Evolutionary conservation across 2,888 invertebrate species (phyloP).

Genomic region (Furcula furcula): DNA sequence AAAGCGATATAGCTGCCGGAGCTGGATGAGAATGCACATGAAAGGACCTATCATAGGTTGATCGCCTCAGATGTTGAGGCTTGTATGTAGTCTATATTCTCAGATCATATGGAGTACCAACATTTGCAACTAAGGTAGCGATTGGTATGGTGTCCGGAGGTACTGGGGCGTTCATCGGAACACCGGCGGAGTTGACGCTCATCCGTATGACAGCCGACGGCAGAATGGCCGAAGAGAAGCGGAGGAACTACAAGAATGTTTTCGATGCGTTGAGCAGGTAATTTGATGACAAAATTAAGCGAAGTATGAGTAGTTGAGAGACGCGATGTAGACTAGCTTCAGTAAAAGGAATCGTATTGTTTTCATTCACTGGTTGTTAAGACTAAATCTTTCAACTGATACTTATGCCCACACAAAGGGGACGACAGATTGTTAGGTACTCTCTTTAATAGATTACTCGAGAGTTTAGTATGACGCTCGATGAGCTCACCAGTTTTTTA

Average conservation of each 20-base stretch:
- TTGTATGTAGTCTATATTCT: too few species aligned
- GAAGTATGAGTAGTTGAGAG: conserved; percentile 6
- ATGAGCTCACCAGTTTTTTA: too few species aligned
- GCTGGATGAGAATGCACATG: too few species aligned
- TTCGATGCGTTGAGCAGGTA: conserved; percentile 86
- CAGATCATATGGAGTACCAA: conserved; percentile 81
- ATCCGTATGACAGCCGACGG: conserved; percentile 98
- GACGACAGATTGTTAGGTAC: too few species aligned
- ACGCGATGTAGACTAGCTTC: background rate
- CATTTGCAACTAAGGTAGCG: conserved; percentile 87
- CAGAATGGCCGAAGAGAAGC: conserved; percentile 89
- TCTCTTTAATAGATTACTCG: too few species aligned
- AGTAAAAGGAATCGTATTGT: too few species aligned
- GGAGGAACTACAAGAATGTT: conserved; percentile 94
- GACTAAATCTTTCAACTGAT: too few species aligned
- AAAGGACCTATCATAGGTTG: background rate
- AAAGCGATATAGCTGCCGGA: too few species aligned
- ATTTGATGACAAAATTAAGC: background rate
- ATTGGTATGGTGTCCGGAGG: conserved; percentile 92
- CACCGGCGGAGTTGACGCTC: conserved; percentile 95
- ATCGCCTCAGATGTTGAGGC: background rate
- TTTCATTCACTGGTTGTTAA: too few species aligned
- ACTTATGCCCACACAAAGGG: too few species aligned
- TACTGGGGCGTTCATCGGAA: conserved; percentile 93
- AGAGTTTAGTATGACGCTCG: too few species aligned